A percentile compares a stretch with the other conserved stretches of the same genome.
Conservation (phyloP, 2,113 vertebrate genomes). For the Podiceps cristatus region DNA sequence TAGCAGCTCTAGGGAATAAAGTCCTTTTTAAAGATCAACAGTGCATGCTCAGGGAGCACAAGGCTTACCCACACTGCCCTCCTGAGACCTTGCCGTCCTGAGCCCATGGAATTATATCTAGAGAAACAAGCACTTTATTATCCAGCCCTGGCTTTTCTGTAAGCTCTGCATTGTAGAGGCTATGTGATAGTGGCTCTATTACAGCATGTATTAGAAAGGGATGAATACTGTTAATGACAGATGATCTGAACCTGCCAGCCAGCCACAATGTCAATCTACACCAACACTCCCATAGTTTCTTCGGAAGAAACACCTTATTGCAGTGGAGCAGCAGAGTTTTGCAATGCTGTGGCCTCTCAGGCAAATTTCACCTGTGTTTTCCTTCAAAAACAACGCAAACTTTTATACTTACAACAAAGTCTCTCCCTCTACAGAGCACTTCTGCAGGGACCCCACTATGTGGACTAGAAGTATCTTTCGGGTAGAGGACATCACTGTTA, state of each 20-base stretch:
- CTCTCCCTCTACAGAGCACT: conserved; percentile 93
- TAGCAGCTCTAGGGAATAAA: conserved; percentile 50
- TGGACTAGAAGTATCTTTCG: conserved; percentile 93
- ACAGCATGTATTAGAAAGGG: background rate
- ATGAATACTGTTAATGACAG: conserved; percentile 14
- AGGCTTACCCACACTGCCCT: conserved; percentile 23
- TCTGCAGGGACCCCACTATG: conserved; percentile 95
- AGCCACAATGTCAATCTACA: background rate
- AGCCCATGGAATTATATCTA: background rate
- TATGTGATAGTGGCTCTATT: background rate
- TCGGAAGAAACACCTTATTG: background rate
- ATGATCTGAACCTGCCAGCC: conserved; percentile 12
- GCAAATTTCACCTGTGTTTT: background rate
- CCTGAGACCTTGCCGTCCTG: background rate
- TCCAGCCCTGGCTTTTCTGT: background rate
- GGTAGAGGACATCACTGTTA: conserved; percentile 93
- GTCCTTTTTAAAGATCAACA: conserved; percentile 48
- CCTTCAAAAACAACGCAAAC: background rate
- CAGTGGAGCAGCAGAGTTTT: background rate
- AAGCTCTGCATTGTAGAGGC: background rate
- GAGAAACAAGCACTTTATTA: conserved; percentile 21
- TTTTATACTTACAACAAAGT: conserved; percentile 90
- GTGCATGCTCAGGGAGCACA: background rate
- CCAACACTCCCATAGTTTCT: background rate
- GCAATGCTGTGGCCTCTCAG: background rate